A percentile compares a stretch with the other conserved stretches of the same genome.
Evolutionary conservation across 2,797 vertebrate genomes (phyloP).

Genomic region (Numenius phaeopus): DNA sequence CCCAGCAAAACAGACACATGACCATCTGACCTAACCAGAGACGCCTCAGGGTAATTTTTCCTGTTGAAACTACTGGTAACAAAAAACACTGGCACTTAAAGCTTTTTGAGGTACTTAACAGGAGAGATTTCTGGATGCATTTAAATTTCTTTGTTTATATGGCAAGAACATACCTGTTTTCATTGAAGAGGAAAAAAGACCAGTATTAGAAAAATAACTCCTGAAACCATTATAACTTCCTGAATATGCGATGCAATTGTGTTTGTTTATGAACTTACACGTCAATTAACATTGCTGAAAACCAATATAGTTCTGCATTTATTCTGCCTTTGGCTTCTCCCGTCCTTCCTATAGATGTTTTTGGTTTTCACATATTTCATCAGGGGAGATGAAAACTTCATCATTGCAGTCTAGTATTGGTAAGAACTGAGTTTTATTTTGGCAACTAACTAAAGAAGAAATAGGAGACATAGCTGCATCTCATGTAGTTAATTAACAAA

Average conservation of each 20-base stretch:
- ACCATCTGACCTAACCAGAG: not conserved
- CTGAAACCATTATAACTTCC: not conserved
- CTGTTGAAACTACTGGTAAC: not conserved
- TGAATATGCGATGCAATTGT: not conserved
- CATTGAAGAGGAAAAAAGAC: not conserved
- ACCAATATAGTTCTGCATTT: not conserved
- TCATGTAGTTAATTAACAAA: not conserved
- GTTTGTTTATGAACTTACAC: not conserved
- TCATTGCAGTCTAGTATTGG: not conserved
- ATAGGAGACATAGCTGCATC: not conserved
- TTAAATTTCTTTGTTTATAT: not conserved
- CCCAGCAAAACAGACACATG: not conserved
- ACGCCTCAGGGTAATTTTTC: not conserved
- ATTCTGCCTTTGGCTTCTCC: not conserved
- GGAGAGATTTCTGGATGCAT: not conserved
- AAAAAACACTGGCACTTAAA: not conserved
- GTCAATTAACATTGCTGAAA: not conserved
- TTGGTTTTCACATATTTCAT: not conserved
- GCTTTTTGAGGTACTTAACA: not conserved
- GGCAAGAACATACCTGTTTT: not conserved
- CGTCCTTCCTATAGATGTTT: accelerated
- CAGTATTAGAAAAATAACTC: not conserved
- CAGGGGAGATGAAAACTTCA: not conserved
- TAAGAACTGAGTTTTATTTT: not conserved
- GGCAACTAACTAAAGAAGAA: not conserved